Base-by-base conservation (phyloP, 2,797 vertebrate species). In the Ptychadena robeensis region DNA sequence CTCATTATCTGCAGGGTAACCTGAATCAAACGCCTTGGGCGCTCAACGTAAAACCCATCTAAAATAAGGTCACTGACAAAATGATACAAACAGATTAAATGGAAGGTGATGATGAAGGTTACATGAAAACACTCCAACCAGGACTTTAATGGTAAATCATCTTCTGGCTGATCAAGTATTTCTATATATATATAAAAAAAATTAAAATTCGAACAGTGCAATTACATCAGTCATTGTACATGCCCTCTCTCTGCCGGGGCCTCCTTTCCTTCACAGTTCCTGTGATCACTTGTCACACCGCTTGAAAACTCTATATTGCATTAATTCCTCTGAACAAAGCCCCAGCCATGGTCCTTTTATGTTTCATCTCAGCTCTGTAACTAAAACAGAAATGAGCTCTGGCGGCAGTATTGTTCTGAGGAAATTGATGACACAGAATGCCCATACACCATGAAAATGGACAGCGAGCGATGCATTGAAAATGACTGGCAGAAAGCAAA, bases 321-420 rank as follows among this genome's bases (percentile, higher is more conserved):
- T 80, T 80, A 66, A 83, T 79, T 66, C 68, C 22, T n/a, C 57
- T 30, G 38, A 78, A 83, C 80, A 74, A 82, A 77, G 73, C 68
- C 9, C 27, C 61, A 73, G 80, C 69, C 59, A 63, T 25, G 63
- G 69, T 31, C 28, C 59, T 83, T 77, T 70, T 66, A 40, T 10
- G 38, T 78, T 68, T 79, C 76, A 83, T 73, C 76, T 73, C 31
- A 10, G 32, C 82, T 79, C 68, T 82, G 66, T 71, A 83, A 79
- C 82, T 66, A 38, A 61, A 83, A 79, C 82, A 79, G 68, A 78
- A 83, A 83, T 79, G 61, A 79, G 75, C 68, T 73, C 82, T 67
- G 61, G 76, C 59, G 57, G 63, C 69, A 83, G 82, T 48, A 79
- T 83, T 83, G 74, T 78, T 83, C 82, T 79, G 69, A 35, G 61